Conservation (phyloP, 35 echinoderm and acorn worm genomes). For the Heliocidaris erythrogramma region DNA sequence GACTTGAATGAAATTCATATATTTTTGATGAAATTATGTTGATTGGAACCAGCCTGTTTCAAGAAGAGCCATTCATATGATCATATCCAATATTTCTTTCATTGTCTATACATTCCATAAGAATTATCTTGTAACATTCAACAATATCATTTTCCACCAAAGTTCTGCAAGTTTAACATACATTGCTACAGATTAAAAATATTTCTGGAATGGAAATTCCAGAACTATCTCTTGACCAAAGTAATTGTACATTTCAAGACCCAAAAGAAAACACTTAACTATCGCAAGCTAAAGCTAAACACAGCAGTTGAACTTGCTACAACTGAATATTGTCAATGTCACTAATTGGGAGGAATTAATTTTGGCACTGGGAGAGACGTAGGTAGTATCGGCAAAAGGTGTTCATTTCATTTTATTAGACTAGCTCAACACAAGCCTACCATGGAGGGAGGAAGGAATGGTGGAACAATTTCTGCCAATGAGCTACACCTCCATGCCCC, state of each 20-base stretch:
- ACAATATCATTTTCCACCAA: too few species aligned
- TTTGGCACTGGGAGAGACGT: neutral
- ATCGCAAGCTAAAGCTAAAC: neutral
- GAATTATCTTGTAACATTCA: too few species aligned
- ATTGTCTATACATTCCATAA: too few species aligned
- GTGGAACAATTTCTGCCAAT: neutral
- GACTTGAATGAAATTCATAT: too few species aligned
- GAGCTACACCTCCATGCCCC: conserved; percentile 1
- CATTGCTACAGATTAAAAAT: too few species aligned
- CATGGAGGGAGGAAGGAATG: neutral
- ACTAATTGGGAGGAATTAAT: conserved; percentile 13
- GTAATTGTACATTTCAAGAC: neutral
- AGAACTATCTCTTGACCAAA: too few species aligned
- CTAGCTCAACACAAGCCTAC: neutral
- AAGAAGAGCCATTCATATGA: too few species aligned
- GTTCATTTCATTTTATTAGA: neutral
- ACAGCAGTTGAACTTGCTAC: neutral
- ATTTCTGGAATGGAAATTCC: too few species aligned
- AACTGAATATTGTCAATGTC: neutral
- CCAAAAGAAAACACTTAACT: neutral
- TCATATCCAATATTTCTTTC: too few species aligned
- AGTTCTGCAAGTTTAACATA: too few species aligned
- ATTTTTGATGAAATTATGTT: too few species aligned
- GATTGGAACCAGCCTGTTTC: too few species aligned
- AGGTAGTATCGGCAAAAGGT: neutral